A percentile compares a stretch with the other conserved stretches of the same genome.
Evolutionary conservation across 2,113 vertebrate genomes (phyloP).

Genomic region (Ornithorhynchus anatinus): DNA sequence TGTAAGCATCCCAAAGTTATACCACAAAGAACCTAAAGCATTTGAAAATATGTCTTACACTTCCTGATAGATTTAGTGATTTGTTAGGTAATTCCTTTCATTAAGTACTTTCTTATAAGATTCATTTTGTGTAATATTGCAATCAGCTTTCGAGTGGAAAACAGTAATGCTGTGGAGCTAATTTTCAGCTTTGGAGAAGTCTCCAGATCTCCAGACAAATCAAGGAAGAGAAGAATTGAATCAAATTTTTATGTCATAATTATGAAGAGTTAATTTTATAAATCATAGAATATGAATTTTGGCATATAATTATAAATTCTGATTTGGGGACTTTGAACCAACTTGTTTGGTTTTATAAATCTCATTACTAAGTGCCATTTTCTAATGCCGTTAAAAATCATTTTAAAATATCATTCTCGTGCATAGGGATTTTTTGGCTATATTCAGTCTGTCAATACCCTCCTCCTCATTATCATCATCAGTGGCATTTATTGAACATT

Average conservation of each 20-base stretch:
- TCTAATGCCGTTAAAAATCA: no score
- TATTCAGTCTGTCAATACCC: no score
- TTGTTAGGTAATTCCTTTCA: constrained; percentile 28
- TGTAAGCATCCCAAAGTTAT: no score
- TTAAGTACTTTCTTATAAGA: constrained; percentile 40
- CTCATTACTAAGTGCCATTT: no score
- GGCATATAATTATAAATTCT: constrained; percentile 44
- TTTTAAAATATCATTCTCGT: no score
- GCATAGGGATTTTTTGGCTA: no score
- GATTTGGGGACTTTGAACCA: constrained; percentile 8
- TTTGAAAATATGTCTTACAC: constrained; percentile 27
- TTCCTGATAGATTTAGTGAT: constrained; percentile 28
- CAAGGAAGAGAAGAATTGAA: constrained; percentile 21
- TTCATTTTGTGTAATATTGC: constrained; percentile 45
- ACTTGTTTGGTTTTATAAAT: constrained; percentile 17
- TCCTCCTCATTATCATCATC: no score
- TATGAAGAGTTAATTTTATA: neutral
- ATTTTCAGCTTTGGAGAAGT: constrained; percentile 16
- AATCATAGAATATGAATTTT: no score
- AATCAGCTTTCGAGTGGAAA: constrained; percentile 34
- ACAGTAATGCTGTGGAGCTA: constrained; percentile 9
- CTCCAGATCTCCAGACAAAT: constrained; percentile 35
- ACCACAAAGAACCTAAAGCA: no score
- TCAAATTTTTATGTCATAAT: constrained; percentile 24
- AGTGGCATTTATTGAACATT: no score